These are phyloP conservation scores for Agrotis ipsilon DNA, from an alignment of 2,888 invertebrate species.

Conservation along the genomic window DNA sequence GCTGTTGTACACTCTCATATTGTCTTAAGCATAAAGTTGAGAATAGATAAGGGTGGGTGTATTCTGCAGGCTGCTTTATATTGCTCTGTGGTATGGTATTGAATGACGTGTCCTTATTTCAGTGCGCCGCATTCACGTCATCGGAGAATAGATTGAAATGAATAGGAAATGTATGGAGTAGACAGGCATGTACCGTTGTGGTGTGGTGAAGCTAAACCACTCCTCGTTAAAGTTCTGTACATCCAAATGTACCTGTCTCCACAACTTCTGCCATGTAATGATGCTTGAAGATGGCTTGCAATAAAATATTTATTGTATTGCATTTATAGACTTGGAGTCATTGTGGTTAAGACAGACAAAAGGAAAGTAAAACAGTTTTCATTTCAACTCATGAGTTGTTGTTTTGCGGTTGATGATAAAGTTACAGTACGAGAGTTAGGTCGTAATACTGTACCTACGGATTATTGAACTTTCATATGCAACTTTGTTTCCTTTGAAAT, in stretches of 20 bases:
- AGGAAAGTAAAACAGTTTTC: constrained; percentile 40
- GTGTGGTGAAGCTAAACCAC: constrained; percentile 38
- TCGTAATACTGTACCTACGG: constrained; percentile 20
- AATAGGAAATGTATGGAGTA: constrained; percentile 66
- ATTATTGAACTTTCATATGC: not conserved
- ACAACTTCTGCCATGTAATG: constrained; percentile 21
- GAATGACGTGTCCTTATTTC: constrained; percentile 85
- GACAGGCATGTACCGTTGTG: constrained; percentile 47
- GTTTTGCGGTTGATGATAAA: constrained; percentile 37
- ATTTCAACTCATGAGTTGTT: constrained; percentile 15
- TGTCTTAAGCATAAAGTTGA: constrained; percentile 63
- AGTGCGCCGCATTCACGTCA: constrained; percentile 75
- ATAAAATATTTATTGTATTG: constrained; percentile 37
- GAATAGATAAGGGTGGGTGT: constrained; percentile 47
- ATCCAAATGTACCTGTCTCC: constrained; percentile 28
- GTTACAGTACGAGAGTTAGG: not conserved
- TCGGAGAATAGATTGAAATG: constrained; percentile 68
- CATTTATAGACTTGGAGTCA: constrained; percentile 25
- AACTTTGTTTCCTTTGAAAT: constrained; percentile 25
- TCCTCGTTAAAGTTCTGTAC: constrained; percentile 49
- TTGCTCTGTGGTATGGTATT: constrained; percentile 78
- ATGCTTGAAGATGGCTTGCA: constrained; percentile 5
- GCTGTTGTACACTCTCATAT: constrained; percentile 53
- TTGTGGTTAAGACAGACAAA: constrained; percentile 48
- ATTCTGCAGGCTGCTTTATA: constrained; percentile 59